Percentiles rank a stretch among this genome's conserved stretches.
phyloP scores from a whole-genome alignment of 2,113 vertebrate species.

The Piliocolobus tephrosceles region DNA sequence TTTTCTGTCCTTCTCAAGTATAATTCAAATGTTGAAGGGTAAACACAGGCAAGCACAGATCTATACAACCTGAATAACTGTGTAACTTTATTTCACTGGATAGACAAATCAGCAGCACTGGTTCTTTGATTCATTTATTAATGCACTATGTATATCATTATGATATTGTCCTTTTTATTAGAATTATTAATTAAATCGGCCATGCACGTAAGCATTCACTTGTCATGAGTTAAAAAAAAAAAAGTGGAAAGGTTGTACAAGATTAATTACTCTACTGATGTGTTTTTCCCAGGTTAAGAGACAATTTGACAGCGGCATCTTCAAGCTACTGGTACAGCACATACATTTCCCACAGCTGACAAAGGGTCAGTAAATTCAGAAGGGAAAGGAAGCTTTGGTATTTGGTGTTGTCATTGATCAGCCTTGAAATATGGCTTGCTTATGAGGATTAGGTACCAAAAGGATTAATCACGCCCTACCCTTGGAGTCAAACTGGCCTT shows the following conservation, averaged over 20 bases:
- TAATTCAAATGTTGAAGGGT: neutral
- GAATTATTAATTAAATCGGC: slow-evolving; percentile 69
- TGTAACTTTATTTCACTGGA: neutral
- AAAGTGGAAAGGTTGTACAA: slow-evolving; percentile 47
- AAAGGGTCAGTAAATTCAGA: neutral
- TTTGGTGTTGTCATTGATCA: slow-evolving; percentile 1
- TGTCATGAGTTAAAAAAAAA: neutral
- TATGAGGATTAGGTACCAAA: neutral
- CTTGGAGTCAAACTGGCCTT: neutral
- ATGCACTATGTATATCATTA: neutral
- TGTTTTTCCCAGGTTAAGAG: slow-evolving; percentile 60
- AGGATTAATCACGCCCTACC: neutral
- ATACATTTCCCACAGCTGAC: neutral
- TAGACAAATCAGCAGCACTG: neutral
- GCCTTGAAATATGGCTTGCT: neutral
- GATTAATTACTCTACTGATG: slow-evolving; percentile 67
- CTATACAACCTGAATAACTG: neutral
- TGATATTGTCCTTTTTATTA: slow-evolving; percentile 56
- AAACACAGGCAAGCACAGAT: neutral
- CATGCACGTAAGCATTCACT: slow-evolving; percentile 48
- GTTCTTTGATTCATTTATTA: slow-evolving; percentile 31
- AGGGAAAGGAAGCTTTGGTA: neutral
- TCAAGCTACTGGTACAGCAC: neutral
- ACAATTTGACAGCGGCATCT: slow-evolving; percentile 21
- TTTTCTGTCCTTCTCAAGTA: neutral